Percentiles rank a stretch among this genome's conserved stretches.
Evolutionary conservation across 2,797 vertebrate species (phyloP).

Genomic region (Thunnus albacares): DNA sequence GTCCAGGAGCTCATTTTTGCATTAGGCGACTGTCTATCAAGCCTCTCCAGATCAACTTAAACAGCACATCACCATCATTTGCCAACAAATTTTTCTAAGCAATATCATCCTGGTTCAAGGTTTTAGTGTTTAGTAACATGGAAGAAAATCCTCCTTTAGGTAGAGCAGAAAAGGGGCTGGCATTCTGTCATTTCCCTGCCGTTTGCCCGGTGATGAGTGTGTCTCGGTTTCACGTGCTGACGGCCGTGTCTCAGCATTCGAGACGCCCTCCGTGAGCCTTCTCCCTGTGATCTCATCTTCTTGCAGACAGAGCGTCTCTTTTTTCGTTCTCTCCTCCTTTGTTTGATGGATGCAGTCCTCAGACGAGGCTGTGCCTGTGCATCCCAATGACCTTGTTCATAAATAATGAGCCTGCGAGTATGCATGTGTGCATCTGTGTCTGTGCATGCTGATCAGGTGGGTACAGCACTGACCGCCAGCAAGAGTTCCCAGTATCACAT

Average conservation of each 20-base stretch:
- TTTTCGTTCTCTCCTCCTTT: conserved; percentile 60
- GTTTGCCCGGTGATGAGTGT: conserved; percentile 35
- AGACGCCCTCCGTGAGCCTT: conserved; percentile 54
- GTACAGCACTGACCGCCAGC: conserved; percentile 63
- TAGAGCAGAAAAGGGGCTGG: conserved; percentile 28
- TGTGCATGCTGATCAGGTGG: conserved; percentile 80
- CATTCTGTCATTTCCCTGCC: conserved; percentile 40
- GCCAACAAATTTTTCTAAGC: not conserved
- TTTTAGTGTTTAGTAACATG: not conserved
- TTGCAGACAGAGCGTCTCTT: conserved; percentile 76
- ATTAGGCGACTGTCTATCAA: conserved; percentile 30
- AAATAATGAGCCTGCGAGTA: conserved; percentile 71
- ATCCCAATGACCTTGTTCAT: conserved; percentile 84
- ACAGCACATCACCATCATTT: not conserved
- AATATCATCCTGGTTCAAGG: not conserved
- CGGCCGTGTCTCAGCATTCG: conserved; percentile 36
- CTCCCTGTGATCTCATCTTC: conserved; percentile 73
- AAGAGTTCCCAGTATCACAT: conserved; percentile 49
- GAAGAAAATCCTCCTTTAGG: conserved; percentile 13
- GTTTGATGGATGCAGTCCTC: conserved; percentile 78
- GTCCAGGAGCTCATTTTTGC: conserved; percentile 60
- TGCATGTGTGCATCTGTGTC: conserved; percentile 52
- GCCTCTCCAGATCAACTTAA: conserved; percentile 16
- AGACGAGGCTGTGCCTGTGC: conserved; percentile 73
- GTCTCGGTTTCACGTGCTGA: conserved; percentile 52